Conservation (phyloP, 1,140 invertebrate genomes). For the Habropoda laboriosa region DNA sequence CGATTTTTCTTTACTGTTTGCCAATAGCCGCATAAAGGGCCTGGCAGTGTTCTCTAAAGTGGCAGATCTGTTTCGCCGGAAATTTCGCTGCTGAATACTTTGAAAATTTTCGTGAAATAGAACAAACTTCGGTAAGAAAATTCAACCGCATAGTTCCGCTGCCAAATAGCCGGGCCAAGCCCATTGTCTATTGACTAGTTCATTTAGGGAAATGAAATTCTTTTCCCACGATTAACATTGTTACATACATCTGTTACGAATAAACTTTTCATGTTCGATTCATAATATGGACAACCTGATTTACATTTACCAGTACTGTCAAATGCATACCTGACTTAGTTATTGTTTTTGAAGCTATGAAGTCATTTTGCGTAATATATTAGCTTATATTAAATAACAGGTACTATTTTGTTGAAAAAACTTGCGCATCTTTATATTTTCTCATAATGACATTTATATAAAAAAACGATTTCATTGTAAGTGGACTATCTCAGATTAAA, state of each 20-base stretch:
- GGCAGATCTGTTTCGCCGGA: conserved; percentile 71
- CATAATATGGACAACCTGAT: neutral
- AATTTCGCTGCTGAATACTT: conserved; percentile 62
- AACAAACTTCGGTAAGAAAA: conserved; percentile 71
- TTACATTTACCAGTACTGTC: conserved; percentile 4
- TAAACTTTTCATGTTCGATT: neutral
- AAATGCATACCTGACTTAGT: neutral
- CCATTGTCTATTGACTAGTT: conserved; percentile 71
- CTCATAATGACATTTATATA: neutral
- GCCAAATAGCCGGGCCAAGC: conserved; percentile 73
- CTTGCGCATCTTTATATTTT: no score
- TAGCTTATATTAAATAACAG: neutral
- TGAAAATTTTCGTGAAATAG: conserved; percentile 75
- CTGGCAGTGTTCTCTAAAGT: conserved; percentile 71
- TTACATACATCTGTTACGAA: neutral
- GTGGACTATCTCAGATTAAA: neutral
- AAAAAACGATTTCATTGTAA: neutral
- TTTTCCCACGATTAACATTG: neutral
- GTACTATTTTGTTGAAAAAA: neutral
- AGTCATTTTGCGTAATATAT: neutral
- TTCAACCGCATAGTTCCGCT: conserved; percentile 37
- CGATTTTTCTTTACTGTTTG: conserved; percentile 80
- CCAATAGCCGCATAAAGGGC: conserved; percentile 74
- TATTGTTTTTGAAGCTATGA: conserved; percentile 11
- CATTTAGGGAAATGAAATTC: conserved; percentile 63